Conservation (phyloP, 2,797 vertebrate species). For the Ceyx erithaca region DNA sequence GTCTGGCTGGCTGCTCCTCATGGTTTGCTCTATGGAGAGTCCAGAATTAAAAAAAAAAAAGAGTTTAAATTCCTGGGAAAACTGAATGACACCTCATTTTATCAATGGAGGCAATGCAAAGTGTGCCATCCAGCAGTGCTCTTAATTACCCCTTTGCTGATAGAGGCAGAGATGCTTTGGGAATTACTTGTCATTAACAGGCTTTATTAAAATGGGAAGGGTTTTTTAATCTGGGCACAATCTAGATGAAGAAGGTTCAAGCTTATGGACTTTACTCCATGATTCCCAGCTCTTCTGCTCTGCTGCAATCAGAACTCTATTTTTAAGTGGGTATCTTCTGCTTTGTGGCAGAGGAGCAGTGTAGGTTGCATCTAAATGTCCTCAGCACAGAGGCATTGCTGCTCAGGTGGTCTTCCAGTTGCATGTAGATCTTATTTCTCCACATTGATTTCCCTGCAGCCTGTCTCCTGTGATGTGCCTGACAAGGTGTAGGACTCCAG, state of each 20-base stretch:
- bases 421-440: neutral
- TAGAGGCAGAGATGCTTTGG: neutral
- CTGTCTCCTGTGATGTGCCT: neutral
- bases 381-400: neutral
- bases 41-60: neutral
- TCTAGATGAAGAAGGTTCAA: neutral
- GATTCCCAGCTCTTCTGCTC: neutral
- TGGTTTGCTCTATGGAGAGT: neutral
- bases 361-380: neutral
- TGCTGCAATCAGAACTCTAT: neutral
- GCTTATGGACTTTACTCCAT: neutral
- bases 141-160: neutral
- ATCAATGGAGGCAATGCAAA: neutral
- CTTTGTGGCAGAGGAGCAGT: neutral
- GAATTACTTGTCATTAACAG: neutral
- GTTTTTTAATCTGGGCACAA: neutral
- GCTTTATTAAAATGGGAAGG: neutral
- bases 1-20: neutral
- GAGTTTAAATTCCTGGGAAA: neutral
- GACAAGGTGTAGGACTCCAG: constrained; percentile 8
- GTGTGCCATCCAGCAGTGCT: neutral
- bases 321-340: neutral
- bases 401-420: neutral
- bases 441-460: neutral
- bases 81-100: neutral